phyloP scores from a whole-genome alignment of 2,113 vertebrate species.

The Ancistrus triradiatus region DNA sequence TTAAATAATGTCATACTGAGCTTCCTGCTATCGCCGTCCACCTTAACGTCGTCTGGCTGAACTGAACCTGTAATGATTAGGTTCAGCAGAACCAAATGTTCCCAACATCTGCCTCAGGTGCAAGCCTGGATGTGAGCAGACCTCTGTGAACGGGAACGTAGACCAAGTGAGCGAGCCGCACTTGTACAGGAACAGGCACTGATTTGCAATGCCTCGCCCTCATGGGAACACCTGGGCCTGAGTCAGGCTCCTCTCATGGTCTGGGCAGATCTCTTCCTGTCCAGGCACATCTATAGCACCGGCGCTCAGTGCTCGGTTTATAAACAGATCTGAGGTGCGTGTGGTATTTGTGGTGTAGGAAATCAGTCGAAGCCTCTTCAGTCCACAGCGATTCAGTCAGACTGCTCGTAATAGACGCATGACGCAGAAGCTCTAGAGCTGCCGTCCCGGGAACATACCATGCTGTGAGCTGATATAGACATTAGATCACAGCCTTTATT shows the following conservation, averaged over 20 bases:
- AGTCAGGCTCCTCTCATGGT: conserved; percentile 41
- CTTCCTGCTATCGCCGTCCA: not conserved
- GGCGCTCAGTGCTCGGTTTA: not conserved
- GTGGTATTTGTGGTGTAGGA: not conserved
- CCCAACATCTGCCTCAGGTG: not conserved
- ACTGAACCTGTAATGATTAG: not conserved
- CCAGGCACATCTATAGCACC: conserved; percentile 14
- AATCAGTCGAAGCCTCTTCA: not conserved
- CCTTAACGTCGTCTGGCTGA: not conserved
- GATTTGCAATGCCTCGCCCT: conserved; percentile 41
- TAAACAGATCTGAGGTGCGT: not conserved
- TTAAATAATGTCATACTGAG: no score
- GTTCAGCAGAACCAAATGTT: not conserved
- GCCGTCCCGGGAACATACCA: conserved; percentile 2
- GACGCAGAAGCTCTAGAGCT: not conserved
- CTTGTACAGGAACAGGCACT: conserved; percentile 20
- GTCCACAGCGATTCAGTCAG: not conserved
- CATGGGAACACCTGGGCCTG: conserved; percentile 41
- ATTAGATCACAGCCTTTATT: not conserved
- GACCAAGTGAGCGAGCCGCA: not conserved
- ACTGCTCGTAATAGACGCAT: not conserved
- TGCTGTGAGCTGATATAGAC: not conserved
- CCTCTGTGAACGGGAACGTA: not conserved
- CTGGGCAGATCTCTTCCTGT: conserved; percentile 36
- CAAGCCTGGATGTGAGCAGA: not conserved